phyloP scores from a whole-genome alignment of 2,888 invertebrate species.

The Mesochorus sp. region DNA sequence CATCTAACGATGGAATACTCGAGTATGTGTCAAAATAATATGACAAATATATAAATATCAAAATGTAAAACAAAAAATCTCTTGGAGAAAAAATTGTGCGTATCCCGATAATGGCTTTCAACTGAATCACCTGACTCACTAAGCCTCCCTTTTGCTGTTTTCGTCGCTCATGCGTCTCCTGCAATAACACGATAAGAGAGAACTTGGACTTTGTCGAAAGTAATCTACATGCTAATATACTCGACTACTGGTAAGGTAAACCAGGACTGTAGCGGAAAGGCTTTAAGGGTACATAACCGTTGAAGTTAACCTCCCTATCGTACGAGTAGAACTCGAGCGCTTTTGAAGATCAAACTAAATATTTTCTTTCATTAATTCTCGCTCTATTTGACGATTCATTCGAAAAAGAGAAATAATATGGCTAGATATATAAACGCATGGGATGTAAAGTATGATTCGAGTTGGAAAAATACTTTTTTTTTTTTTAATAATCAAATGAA shows the following conservation, averaged over 20 bases:
- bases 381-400: not conserved
- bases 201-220: slow-evolving; percentile 61
- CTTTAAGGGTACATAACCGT: slow-evolving; percentile 42
- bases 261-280: slow-evolving; percentile 1
- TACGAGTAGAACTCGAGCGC: slow-evolving; percentile 18
- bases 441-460: not conserved
- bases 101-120: slow-evolving; percentile 16
- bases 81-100: too few relatives aligned
- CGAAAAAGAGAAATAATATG: slow-evolving; percentile 9
- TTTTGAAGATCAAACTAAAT: slow-evolving; percentile 51
- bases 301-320: slow-evolving; percentile 27
- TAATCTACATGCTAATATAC: slow-evolving; percentile 65
- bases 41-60: too few relatives aligned
- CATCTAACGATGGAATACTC: too few relatives aligned
- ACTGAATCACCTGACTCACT: slow-evolving; percentile 36
- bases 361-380: slow-evolving; percentile 54
- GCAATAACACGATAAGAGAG: slow-evolving; percentile 68
- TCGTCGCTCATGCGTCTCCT: slow-evolving; percentile 54
- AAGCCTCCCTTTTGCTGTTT: slow-evolving; percentile 45
- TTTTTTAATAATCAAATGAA: not conserved
- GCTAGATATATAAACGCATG: not conserved
- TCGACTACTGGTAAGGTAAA: slow-evolving; percentile 43
- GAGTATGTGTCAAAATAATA: too few relatives aligned
- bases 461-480: not conserved
- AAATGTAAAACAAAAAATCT: too few relatives aligned